Conservation (phyloP, 2,113 vertebrate genomes). For the Smithornis capensis region DNA sequence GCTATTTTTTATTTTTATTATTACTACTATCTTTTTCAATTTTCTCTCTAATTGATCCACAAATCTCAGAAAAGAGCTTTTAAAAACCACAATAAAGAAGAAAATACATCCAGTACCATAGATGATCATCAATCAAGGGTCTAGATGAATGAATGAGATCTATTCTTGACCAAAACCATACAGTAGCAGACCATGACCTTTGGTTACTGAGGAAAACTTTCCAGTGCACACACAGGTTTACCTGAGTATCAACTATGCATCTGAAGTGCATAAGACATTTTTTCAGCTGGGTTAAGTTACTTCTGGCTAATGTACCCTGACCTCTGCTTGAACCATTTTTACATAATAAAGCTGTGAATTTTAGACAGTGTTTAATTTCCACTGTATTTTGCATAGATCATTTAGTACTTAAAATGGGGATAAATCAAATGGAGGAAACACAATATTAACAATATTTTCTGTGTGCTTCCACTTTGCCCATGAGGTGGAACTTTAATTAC, state of each 20-base stretch:
- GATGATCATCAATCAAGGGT: background rate
- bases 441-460: constrained; percentile 61
- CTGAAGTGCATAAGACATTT: background rate
- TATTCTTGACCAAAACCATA: background rate
- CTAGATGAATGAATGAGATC: background rate
- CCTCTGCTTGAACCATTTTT: constrained; percentile 8
- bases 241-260: background rate
- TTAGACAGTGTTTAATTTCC: constrained; percentile 34
- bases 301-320: constrained; percentile 12
- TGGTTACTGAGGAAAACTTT: background rate
- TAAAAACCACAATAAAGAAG: background rate
- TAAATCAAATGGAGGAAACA: constrained; percentile 52
- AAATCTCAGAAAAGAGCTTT: background rate
- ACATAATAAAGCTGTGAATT: constrained; percentile 27
- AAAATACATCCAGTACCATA: background rate
- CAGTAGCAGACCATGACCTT: background rate
- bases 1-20: constrained; percentile 8
- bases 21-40: background rate
- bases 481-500: constrained; percentile 69
- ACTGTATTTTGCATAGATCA: constrained; percentile 41
- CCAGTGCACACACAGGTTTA: background rate
- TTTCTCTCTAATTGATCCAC: background rate
- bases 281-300: constrained; percentile 10
- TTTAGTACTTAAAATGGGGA: constrained; percentile 34
- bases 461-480: constrained; percentile 37